These are phyloP conservation scores for Rhopalosiphum padi DNA, from an alignment of 1,140 invertebrate species.

Conservation along the genomic window DNA sequence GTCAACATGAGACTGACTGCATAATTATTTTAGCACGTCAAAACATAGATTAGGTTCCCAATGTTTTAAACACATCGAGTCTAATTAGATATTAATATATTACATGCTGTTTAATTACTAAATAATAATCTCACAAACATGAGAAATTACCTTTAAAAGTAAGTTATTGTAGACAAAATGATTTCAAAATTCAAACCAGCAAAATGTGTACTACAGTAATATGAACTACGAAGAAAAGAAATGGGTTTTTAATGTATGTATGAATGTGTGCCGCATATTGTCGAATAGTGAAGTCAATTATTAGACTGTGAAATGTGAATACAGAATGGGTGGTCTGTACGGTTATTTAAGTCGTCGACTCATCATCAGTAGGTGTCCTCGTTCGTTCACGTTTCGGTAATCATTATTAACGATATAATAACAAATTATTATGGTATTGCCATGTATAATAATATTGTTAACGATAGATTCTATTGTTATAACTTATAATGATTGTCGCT, in stretches of 20 bases:
- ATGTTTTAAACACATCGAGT: neutral
- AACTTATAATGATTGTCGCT: neutral
- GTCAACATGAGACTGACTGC: neutral
- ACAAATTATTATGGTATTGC: neutral
- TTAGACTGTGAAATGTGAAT: slow-evolving; percentile 16
- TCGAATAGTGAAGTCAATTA: neutral
- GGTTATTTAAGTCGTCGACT: slow-evolving; percentile 31
- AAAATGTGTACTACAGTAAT: neutral
- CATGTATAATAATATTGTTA: neutral
- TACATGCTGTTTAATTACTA: neutral
- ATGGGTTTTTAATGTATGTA: neutral
- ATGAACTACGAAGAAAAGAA: neutral
- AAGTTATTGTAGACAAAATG: neutral
- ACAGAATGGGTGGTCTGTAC: slow-evolving; percentile 24
- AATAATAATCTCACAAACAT: neutral
- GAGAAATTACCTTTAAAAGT: neutral
- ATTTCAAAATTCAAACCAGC: neutral
- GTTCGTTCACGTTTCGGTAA: slow-evolving; percentile 9
- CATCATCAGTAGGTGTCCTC: slow-evolving; percentile 10
- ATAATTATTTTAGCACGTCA: neutral
- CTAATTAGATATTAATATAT: neutral
- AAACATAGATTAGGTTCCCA: neutral
- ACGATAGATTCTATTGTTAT: neutral
- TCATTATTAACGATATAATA: neutral
- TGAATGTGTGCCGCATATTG: neutral